Evolutionary conservation across 2,113 vertebrate species (phyloP).

Genomic region (Ophthalmolycus amberensis): DNA sequence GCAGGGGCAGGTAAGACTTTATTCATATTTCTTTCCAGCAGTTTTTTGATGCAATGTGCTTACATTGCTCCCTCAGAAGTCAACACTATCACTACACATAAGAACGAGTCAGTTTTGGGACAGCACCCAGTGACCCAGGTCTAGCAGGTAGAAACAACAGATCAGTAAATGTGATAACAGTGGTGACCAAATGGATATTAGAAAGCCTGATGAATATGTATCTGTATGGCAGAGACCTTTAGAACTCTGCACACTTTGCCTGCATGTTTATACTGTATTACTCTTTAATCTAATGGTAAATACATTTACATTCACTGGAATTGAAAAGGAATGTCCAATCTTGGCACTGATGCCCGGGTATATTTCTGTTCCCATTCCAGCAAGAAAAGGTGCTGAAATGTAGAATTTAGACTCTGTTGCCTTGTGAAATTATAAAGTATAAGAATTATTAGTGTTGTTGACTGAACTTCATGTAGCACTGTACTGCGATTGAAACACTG

Average conservation of each 20-base stretch:
- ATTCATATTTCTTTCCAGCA: not conserved
- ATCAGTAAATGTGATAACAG: not conserved
- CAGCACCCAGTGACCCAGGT: not conserved
- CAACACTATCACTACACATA: not conserved
- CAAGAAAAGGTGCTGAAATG: not conserved
- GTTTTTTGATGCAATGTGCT: conserved; percentile 1
- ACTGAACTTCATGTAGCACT: not conserved
- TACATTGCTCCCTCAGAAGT: not conserved
- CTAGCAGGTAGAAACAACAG: not conserved
- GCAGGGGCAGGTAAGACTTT: conserved; percentile 84
- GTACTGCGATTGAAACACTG: not conserved
- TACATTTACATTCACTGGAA: not conserved
- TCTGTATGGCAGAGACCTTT: not conserved
- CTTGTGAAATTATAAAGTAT: not conserved
- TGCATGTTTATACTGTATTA: not conserved
- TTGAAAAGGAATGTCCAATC: not conserved
- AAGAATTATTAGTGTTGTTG: not conserved
- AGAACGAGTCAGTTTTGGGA: not conserved
- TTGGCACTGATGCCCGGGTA: not conserved
- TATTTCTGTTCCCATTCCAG: not conserved
- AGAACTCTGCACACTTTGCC: not conserved
- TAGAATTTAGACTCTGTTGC: not conserved
- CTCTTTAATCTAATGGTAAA: not conserved
- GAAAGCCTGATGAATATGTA: not conserved
- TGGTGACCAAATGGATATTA: not conserved